Conservation (phyloP, 2,888 invertebrate genomes). For the Agonopterix arenella region DNA sequence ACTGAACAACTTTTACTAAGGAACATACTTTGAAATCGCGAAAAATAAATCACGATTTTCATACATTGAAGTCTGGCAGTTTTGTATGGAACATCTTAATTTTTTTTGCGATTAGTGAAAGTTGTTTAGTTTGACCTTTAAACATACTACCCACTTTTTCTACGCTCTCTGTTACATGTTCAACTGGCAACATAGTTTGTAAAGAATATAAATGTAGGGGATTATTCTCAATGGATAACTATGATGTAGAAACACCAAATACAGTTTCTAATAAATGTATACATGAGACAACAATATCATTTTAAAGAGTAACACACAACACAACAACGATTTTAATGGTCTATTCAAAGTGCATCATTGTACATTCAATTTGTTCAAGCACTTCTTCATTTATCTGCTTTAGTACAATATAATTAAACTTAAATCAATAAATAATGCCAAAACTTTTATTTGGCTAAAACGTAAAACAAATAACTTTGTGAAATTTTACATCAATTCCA, state of each 20-base stretch:
- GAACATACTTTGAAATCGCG: neutral
- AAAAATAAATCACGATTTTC: neutral
- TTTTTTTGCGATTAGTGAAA: no score
- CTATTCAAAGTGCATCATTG: constrained; percentile 1
- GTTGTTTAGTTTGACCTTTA: no score
- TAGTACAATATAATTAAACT: no score
- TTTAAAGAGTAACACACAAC: constrained; percentile 46
- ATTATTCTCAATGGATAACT: constrained; percentile 10
- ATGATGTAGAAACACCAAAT: constrained; percentile 17
- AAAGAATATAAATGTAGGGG: neutral
- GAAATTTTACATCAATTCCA: neutral
- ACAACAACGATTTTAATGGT: constrained; percentile 36
- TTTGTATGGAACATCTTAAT: neutral
- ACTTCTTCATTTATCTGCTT: neutral
- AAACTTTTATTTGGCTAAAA: neutral
- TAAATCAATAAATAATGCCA: neutral
- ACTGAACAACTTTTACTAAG: no score
- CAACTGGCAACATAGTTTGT: neutral
- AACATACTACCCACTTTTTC: no score
- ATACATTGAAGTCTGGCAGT: neutral
- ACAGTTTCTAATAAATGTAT: constrained; percentile 20
- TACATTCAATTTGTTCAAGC: neutral
- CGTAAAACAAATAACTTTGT: neutral
- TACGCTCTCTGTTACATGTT: no score
- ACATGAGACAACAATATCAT: constrained; percentile 36